A percentile compares a stretch with the other conserved stretches of the same genome.
Evolutionary conservation across 1,140 invertebrate species (phyloP).

Genomic region (Drosophila setifemur): DNA sequence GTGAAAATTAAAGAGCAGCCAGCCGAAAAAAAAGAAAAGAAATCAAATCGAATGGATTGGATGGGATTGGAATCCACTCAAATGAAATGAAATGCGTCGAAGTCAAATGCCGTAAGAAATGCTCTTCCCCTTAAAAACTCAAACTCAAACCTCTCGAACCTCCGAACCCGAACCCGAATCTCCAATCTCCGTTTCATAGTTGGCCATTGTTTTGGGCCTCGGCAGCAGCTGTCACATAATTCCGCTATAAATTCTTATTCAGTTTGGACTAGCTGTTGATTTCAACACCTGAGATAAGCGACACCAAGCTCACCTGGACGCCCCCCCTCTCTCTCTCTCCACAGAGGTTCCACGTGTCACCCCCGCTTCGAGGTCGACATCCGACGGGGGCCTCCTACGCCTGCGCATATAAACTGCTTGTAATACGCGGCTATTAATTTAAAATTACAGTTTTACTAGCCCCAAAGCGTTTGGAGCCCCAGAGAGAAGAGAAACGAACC

Average conservation of each 20-base stretch:
- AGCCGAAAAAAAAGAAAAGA: slow-evolving; percentile 49
- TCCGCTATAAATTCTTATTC: slow-evolving; percentile 81
- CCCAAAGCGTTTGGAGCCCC: slow-evolving; percentile 16
- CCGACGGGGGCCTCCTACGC: slow-evolving; percentile 57
- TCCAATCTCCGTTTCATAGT: slow-evolving; percentile 34
- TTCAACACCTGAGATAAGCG: slow-evolving; percentile 75
- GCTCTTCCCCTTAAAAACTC: slow-evolving; percentile 21
- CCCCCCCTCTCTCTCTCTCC: background rate
- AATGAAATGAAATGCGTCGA: slow-evolving; percentile 65
- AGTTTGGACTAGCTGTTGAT: slow-evolving; percentile 81
- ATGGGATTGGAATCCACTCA: slow-evolving; percentile 33
- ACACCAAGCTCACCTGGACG: background rate
- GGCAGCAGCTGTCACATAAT: slow-evolving; percentile 78
- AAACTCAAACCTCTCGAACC: too few species aligned
- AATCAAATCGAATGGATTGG: slow-evolving; percentile 50
- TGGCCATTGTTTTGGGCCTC: slow-evolving; percentile 10
- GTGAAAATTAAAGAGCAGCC: slow-evolving; percentile 75
- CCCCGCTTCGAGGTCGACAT: slow-evolving; percentile 34
- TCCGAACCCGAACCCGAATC: slow-evolving; percentile 23
- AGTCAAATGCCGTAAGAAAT: slow-evolving; percentile 73
- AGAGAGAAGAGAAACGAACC: background rate
- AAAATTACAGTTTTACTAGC: slow-evolving; percentile 80
- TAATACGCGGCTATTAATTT: slow-evolving; percentile 80
- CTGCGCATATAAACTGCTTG: slow-evolving; percentile 77
- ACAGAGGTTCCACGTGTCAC: slow-evolving; percentile 15